These are phyloP conservation scores for Gymnoscopelus braueri DNA, from an alignment of 2,797 vertebrate species.

Conservation along the genomic window DNA sequence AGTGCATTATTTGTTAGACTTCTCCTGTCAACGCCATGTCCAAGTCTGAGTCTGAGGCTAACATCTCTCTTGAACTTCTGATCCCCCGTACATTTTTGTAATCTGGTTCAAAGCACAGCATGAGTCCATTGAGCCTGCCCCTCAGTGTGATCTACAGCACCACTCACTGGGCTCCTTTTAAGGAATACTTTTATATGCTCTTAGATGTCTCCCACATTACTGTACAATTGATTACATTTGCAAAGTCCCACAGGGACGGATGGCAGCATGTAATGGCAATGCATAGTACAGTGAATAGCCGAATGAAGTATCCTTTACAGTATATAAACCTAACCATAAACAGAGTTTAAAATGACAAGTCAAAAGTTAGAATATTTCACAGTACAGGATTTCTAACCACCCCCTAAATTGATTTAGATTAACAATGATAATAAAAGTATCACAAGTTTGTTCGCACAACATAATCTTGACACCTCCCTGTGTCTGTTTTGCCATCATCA, in stretches of 20 bases:
- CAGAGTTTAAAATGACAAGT: neutral
- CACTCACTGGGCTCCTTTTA: slow-evolving; percentile 69
- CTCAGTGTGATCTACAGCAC: slow-evolving; percentile 60
- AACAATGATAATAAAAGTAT: neutral
- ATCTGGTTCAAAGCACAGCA: slow-evolving; percentile 55
- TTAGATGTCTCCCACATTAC: slow-evolving; percentile 56
- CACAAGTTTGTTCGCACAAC: neutral
- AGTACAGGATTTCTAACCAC: neutral
- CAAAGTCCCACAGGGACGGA: slow-evolving; percentile 34
- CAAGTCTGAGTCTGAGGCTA: slow-evolving; percentile 24
- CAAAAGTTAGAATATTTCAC: neutral
- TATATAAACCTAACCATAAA: slow-evolving; percentile 14
- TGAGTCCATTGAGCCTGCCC: slow-evolving; percentile 58
- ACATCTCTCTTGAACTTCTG: slow-evolving; percentile 25
- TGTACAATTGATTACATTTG: slow-evolving; percentile 54
- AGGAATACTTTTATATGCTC: slow-evolving; percentile 69
- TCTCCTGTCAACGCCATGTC: slow-evolving; percentile 9
- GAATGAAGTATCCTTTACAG: slow-evolving; percentile 26
- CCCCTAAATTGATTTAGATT: neutral
- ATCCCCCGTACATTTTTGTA: slow-evolving; percentile 61
- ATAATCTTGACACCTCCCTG: neutral
- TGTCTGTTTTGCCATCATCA: neutral
- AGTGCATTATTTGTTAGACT: slow-evolving; percentile 32
- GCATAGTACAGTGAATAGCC: slow-evolving; percentile 52
- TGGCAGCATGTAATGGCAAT: slow-evolving; percentile 35